phyloP scores from a whole-genome alignment of 2,888 invertebrate genomes.

The Agelastica alni region DNA sequence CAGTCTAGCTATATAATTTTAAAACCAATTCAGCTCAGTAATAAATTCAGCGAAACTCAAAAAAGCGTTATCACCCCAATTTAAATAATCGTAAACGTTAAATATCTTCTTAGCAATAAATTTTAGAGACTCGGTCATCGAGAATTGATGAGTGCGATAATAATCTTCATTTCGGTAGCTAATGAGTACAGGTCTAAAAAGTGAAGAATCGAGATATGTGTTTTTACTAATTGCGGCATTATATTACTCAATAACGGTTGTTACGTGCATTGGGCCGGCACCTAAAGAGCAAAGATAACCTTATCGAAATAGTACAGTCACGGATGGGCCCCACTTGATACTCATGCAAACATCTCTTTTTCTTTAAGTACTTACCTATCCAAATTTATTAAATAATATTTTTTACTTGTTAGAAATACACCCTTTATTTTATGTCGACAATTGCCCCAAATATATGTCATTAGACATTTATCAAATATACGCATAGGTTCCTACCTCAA shows the following conservation, averaged over 20 bases:
- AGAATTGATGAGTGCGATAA: conserved; percentile 23
- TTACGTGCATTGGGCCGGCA: conserved; percentile 49
- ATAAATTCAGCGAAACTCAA: conserved; percentile 4
- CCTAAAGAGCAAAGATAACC: conserved; percentile 53
- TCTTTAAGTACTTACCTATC: too few relatives aligned
- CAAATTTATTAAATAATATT: too few relatives aligned
- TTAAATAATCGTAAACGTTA: conserved; percentile 20
- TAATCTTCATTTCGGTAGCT: conserved; percentile 33
- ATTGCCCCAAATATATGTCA: too few relatives aligned
- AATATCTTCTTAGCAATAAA: conserved; percentile 14
- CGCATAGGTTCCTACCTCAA: too few relatives aligned
- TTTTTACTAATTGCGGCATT: conserved; percentile 49
- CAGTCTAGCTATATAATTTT: too few relatives aligned
- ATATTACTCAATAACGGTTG: conserved; percentile 51
- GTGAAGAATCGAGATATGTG: conserved; percentile 36
- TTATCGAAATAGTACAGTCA: conserved; percentile 48
- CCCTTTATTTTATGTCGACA: too few relatives aligned
- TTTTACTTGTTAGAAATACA: too few relatives aligned
- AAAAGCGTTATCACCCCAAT: conserved; percentile 14
- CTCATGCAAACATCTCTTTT: too few relatives aligned
- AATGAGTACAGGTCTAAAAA: conserved; percentile 33
- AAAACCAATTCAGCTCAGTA: neutral
- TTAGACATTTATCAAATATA: too few relatives aligned
- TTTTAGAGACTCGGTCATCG: conserved; percentile 9
- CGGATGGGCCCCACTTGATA: neutral